phyloP scores from a whole-genome alignment of 1,140 invertebrate species.

The Hyles vespertilio region DNA sequence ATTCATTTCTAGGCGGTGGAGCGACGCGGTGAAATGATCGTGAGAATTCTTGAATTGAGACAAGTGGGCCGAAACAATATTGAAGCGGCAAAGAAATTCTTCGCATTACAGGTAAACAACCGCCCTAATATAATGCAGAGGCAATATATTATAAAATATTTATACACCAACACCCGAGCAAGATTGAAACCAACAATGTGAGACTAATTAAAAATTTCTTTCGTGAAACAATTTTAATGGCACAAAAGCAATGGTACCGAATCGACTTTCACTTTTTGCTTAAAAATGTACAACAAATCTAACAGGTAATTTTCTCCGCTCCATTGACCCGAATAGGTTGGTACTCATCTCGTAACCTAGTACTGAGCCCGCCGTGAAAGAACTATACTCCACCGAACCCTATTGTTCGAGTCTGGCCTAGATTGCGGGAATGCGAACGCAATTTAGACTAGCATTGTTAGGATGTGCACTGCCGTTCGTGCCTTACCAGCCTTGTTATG shows the following conservation, averaged over 20 bases:
- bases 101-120: constrained; percentile 79
- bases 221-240: too few species aligned
- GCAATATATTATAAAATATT: background rate
- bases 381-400: constrained; percentile 49
- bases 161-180: too few species aligned
- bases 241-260: too few species aligned
- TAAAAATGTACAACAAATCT: constrained; percentile 5
- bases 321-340: constrained; percentile 52
- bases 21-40: constrained; percentile 94
- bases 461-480: constrained; percentile 40
- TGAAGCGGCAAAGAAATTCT: constrained; percentile 89
- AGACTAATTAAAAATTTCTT: too few species aligned
- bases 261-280: too few species aligned
- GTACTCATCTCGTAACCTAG: constrained; percentile 43
- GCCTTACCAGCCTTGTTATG: constrained; percentile 22
- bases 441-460: constrained; percentile 62
- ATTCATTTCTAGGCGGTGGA: constrained; percentile 83
- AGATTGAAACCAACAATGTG: too few species aligned
- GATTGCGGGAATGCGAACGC: constrained; percentile 61
- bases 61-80: constrained; percentile 89
- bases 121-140: background rate
- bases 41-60: constrained; percentile 90
- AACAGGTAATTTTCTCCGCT: constrained; percentile 47
- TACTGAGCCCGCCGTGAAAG: constrained; percentile 44
- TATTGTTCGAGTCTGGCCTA: constrained; percentile 59